These are phyloP conservation scores for Zaprionus davidi DNA, from an alignment of 1,140 invertebrate genomes.

Conservation along the genomic window DNA sequence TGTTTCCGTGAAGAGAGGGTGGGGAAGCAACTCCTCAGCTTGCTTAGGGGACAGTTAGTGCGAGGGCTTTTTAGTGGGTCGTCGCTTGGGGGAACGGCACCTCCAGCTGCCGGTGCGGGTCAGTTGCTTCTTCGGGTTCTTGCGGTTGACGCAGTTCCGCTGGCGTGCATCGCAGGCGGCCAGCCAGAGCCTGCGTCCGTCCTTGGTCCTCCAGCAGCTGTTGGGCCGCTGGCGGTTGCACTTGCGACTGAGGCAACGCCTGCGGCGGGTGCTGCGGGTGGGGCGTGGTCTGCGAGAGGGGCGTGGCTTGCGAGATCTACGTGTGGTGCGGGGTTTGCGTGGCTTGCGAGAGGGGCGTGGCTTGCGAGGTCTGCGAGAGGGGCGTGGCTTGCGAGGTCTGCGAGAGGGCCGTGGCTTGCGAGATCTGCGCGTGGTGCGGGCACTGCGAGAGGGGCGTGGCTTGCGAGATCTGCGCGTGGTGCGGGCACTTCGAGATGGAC, in stretches of 20 bases:
- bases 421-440: neutral
- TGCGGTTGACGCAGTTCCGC: constrained; percentile 40
- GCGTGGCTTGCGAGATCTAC: neutral
- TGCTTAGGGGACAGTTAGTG: neutral
- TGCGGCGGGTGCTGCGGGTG: neutral
- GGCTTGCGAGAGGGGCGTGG: neutral
- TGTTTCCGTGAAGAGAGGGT: neutral
- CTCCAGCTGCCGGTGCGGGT: constrained; percentile 18
- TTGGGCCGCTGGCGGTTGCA: constrained; percentile 43
- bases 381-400: neutral
- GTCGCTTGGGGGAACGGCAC: constrained; percentile 14
- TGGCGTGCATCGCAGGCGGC: constrained; percentile 36
- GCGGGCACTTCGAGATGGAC: neutral
- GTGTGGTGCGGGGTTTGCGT: too few relatives aligned
- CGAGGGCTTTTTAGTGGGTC: neutral
- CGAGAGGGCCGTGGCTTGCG: neutral
- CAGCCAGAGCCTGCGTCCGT: constrained; percentile 29
- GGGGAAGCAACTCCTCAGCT: neutral
- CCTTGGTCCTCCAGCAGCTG: constrained; percentile 40
- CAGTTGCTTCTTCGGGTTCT: constrained; percentile 14
- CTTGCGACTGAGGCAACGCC: constrained; percentile 23
- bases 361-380: neutral
- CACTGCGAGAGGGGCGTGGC: neutral
- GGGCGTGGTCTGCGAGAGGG: neutral
- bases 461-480: neutral